Evolutionary conservation across 2,113 vertebrate genomes (phyloP).

Genomic region (Euleptes europaea): DNA sequence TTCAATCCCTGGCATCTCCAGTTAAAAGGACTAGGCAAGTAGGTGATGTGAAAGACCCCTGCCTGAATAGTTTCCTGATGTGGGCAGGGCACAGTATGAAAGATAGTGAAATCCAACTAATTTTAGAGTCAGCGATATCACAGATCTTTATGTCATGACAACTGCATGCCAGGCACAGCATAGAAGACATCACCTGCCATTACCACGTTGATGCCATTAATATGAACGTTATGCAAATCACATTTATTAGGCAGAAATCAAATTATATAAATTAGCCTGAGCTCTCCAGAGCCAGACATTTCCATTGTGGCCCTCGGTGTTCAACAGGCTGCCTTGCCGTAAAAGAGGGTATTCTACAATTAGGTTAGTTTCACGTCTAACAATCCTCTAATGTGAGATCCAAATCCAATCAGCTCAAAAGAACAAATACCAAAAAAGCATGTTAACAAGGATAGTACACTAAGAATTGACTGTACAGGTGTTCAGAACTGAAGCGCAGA

Average conservation of each 20-base stretch:
- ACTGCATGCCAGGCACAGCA: not conserved
- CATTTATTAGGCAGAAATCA: constrained; percentile 32
- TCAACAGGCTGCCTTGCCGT: not conserved
- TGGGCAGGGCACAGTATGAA: not conserved
- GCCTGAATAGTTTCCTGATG: not conserved
- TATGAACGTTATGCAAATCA: constrained; percentile 30
- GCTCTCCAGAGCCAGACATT: constrained; percentile 19
- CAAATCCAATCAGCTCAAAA: not conserved
- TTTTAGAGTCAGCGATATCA: not conserved
- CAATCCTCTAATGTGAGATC: not conserved
- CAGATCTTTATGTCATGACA: not conserved
- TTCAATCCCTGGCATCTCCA: too few relatives aligned
- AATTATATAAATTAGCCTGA: constrained; percentile 24
- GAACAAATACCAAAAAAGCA: not conserved
- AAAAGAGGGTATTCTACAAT: constrained; percentile 1
- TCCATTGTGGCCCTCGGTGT: constrained; percentile 8
- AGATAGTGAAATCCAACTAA: not conserved
- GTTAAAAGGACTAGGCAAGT: too few relatives aligned
- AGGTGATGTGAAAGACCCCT: too few relatives aligned
- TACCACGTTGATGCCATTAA: constrained; percentile 12
- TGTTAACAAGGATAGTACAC: not conserved
- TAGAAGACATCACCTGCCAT: constrained; percentile 14
- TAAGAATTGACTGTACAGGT: fast-evolving
- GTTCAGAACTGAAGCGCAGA: not conserved
- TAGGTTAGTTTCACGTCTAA: not conserved